Base-by-base conservation (phyloP, 2,888 invertebrate genomes). In the Bibio marci region DNA sequence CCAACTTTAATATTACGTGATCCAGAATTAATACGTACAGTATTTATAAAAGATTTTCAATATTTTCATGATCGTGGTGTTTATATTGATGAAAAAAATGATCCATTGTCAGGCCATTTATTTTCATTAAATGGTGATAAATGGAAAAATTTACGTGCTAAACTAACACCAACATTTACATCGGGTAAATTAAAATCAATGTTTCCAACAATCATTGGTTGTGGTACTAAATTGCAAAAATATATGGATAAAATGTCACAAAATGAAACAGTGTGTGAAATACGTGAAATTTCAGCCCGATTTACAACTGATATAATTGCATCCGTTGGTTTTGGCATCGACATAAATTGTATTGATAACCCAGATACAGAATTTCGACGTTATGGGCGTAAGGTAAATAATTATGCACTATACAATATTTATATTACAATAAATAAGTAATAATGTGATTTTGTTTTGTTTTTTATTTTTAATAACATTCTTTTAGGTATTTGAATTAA, bases 151-250 rank as follows among this genome's bases (percentile, higher is more conserved):
- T 52, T 74, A 13, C 61, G 76, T 11, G 46, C 65, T 1, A 71
- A 71, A 48, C 57, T 76, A 50, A 67, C 73, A 1, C 70, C 74
- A 1, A 65, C 69, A 0, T 76, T 73, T 49, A 70, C 74, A 1
- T 63, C 71, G 0, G 70, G 68, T n/a, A 74, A 73, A 53, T 53
- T 76, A 37, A 73, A 70, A 50, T 62, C 57, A 4, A 70, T 74
- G 68, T 71, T 68, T 46, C 61, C 63, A 1, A 62, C 69, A 4
- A 63, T 73, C 13, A 59, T 66, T 34, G 56, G 64, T 13, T 67
- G 70, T 39, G 67, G 68, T 1, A 52, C 61, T 18, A 59, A 67
- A 42, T 64, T 71, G 44, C 49, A 60, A 3, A 50, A 50, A 11
- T 62, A 63, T 36, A 56, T 63, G 2, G 56, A 62, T 14, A 48